phyloP scores from a whole-genome alignment of 2,888 invertebrate species.

The Himalopsyche tibetana region DNA sequence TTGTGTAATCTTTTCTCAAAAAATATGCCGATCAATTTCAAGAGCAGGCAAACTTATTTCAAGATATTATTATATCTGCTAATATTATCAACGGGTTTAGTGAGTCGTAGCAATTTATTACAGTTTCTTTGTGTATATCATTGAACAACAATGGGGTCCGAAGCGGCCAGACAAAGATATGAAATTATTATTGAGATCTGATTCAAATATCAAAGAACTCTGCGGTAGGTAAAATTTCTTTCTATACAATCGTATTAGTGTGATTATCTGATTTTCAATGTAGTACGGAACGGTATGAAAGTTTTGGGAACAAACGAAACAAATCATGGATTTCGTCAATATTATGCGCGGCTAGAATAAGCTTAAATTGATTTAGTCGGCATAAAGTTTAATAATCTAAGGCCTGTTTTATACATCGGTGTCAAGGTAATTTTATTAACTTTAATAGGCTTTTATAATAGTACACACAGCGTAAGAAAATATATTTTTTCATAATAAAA shows the following conservation, averaged over 20 bases:
- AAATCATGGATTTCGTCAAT: too few species aligned
- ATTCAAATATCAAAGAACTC: conserved; percentile 60
- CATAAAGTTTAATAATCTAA: too few species aligned
- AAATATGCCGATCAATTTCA: background rate
- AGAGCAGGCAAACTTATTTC: background rate
- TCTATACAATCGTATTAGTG: conserved; percentile 18
- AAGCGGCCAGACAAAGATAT: conserved; percentile 57
- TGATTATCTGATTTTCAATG: conserved; percentile 21
- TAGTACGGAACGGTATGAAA: background rate
- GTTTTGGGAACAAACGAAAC: background rate
- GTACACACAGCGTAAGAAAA: too few species aligned
- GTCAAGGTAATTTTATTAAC: too few species aligned
- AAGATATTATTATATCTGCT: conserved; percentile 40
- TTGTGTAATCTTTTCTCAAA: too few species aligned
- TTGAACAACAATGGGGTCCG: conserved; percentile 60
- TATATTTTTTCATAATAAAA: too few species aligned
- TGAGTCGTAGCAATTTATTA: conserved; percentile 59
- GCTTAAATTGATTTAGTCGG: too few species aligned
- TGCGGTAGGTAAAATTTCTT: conserved; percentile 62
- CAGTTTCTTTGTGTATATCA: conserved; percentile 55
- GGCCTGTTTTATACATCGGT: too few species aligned
- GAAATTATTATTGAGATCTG: conserved; percentile 62
- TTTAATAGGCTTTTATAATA: too few species aligned
- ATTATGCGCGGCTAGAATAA: too few species aligned
- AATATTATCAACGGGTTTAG: conserved; percentile 49